Base-by-base conservation (phyloP, 2,797 vertebrate species). In the Coracias cyanogaster region DNA sequence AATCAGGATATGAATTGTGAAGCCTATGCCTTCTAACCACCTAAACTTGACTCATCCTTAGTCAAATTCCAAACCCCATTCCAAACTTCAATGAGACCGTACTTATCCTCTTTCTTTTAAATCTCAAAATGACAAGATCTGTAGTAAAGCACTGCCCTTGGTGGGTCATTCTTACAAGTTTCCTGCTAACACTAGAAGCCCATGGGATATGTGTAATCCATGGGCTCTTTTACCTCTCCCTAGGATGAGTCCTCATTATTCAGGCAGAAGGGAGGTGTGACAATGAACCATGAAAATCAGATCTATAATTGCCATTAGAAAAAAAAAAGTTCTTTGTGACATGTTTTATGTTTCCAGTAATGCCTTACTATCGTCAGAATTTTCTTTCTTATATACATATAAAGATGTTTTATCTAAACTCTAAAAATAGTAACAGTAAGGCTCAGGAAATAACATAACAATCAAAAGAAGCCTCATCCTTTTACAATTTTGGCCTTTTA, bases 251-350 rank as follows among this genome's bases (percentile, higher is more conserved):
- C 24, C 48, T 77, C 33, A 78, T 54, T 62, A 69, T 39, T 72
- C 4, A 90, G 82, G 72, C 46, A 96, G 70, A 83, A 94, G 82
- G 60, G 48, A 95, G 89, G 58, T 45, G 9, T 80, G 81, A 79
- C 51, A 95, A 46, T 37, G 41, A 90, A 92, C 8, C 21, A 58
- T 41, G 73, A 15, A 86, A 82, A 89, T 24, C 14, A 48, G 24
- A n/a, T 49, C 49, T 65, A 67, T n/a, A 91, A 80, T 48, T 49
- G 35, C n/a, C 21, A 45, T 74, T 67, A 58, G 71, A 57, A 84
- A 91, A 78, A 77, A 93, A 87, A 78, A 62, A 19, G n/a, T 13
- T 83, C 33, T 31, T 84, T 54, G 9, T 43, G 52, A 82, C 25
- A 72, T 5, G 0, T 58, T 84, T 80, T 77, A 43, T 52, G 33